Conservation (phyloP, 2,797 vertebrate species). For the Centropyge bicolor region DNA sequence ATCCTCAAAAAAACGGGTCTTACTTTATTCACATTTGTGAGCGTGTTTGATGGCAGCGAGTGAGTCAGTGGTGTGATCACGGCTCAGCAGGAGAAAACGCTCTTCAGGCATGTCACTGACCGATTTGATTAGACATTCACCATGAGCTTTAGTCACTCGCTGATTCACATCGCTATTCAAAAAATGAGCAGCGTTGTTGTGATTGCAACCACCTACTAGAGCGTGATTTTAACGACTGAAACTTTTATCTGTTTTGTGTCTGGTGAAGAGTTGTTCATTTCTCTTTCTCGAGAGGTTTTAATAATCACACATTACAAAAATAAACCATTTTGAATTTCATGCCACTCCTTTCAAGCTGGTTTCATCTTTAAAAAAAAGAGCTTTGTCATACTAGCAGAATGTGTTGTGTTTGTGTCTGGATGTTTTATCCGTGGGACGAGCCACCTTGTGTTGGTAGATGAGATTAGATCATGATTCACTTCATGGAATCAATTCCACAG, state of each 20-base stretch:
- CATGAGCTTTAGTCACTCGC: constrained; percentile 42
- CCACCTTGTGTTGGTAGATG: constrained; percentile 74
- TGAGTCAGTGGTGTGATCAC: constrained; percentile 48
- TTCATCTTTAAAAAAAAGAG: constrained; percentile 12
- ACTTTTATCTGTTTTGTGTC: constrained; percentile 5
- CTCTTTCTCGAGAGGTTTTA: constrained; percentile 1
- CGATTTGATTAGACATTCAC: constrained; percentile 44
- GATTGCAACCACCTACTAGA: not conserved
- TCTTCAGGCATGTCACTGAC: constrained; percentile 33
- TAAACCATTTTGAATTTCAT: not conserved
- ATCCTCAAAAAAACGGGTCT: not conserved
- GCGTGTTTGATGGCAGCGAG: constrained; percentile 12
- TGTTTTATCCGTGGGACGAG: constrained; percentile 70
- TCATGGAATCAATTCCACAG: constrained; percentile 88
- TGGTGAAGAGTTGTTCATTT: constrained; percentile 9
- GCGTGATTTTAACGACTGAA: constrained; percentile 1
- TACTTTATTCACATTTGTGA: constrained; percentile 11
- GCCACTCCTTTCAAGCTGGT: not conserved
- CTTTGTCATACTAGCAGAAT: constrained; percentile 37
- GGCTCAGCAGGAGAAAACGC: constrained; percentile 37
- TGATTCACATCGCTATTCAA: constrained; percentile 35
- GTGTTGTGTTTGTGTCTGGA: constrained; percentile 35
- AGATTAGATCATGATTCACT: constrained; percentile 86
- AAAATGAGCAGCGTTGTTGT: constrained; percentile 28
- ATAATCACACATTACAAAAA: constrained; percentile 3